Conservation (phyloP, 2,888 invertebrate genomes). For the Yponomeuta malinellus region DNA sequence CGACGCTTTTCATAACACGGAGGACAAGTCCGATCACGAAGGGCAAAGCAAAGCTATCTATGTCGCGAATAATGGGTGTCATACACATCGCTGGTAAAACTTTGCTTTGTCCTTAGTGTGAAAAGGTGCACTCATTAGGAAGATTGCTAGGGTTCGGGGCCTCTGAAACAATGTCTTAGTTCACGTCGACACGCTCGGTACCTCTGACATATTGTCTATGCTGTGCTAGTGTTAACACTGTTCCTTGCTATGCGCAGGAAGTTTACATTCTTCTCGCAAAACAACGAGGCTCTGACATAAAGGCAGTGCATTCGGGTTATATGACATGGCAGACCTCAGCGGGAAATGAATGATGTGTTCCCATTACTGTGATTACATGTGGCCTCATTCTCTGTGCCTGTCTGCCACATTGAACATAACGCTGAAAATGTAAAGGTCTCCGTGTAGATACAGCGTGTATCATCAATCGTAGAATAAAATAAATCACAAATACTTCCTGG, state of each 20-base stretch:
- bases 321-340: slow-evolving; percentile 27
- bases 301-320: slow-evolving; percentile 60
- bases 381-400: slow-evolving; percentile 3
- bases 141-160: slow-evolving; percentile 69
- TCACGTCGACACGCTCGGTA: slow-evolving; percentile 32
- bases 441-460: neutral
- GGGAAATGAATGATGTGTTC: slow-evolving; percentile 34
- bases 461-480: neutral
- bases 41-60: slow-evolving; percentile 47
- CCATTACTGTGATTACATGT: slow-evolving; percentile 53
- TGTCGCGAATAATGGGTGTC: slow-evolving; percentile 51
- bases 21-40: slow-evolving; percentile 41
- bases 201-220: slow-evolving; percentile 49
- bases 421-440: neutral
- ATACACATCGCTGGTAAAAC: slow-evolving; percentile 66
- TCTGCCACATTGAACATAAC: neutral
- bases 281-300: slow-evolving; percentile 49
- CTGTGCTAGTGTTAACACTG: slow-evolving; percentile 47
- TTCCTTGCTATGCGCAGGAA: slow-evolving; percentile 50
- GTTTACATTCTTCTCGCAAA: slow-evolving; percentile 51
- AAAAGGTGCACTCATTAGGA: slow-evolving; percentile 75
- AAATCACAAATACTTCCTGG: slow-evolving; percentile 2
- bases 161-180: slow-evolving; percentile 56
- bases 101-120: slow-evolving; percentile 68
- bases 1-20: slow-evolving; percentile 17